These are phyloP conservation scores for Todiramphus saurophagus DNA, from an alignment of 2,113 vertebrate genomes.

Conservation along the genomic window DNA sequence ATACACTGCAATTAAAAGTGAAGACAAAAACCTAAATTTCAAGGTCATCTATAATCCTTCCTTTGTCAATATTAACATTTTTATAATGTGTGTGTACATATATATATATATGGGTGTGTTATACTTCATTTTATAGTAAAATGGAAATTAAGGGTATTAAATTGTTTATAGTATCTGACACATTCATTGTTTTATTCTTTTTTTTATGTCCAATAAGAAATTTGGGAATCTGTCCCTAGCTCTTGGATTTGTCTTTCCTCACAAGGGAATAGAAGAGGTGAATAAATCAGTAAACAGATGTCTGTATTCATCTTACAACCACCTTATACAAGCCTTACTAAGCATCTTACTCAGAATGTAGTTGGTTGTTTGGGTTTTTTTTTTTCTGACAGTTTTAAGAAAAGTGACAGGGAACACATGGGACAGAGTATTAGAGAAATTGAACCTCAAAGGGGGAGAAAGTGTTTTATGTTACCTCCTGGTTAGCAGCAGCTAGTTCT, in stretches of 20 bases:
- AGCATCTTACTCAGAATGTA: not conserved
- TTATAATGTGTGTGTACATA: not conserved
- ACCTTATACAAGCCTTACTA: not conserved
- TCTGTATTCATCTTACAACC: not conserved
- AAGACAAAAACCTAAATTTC: not conserved
- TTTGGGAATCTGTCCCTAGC: not conserved
- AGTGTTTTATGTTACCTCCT: slow-evolving; percentile 86
- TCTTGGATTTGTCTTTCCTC: slow-evolving; percentile 11
- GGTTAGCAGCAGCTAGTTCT: slow-evolving; percentile 93
- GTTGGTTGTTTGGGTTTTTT: not conserved
- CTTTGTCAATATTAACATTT: not conserved
- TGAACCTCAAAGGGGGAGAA: slow-evolving; percentile 71
- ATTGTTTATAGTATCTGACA: not conserved
- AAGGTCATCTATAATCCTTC: not conserved
- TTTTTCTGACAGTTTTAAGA: slow-evolving; percentile 53
- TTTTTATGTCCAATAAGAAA: not conserved
- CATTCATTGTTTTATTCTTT: not conserved
- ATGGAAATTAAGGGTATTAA: not conserved
- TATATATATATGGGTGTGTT: not conserved
- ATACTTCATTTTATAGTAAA: not conserved
- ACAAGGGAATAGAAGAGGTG: not conserved
- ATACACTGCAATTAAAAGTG: not conserved
- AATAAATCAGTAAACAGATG: slow-evolving; percentile 2
- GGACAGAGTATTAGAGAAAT: slow-evolving; percentile 44
- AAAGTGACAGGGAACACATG: slow-evolving; percentile 57